A percentile compares a stretch with the other conserved stretches of the same genome.
These are phyloP conservation scores for Venustoraphidia nigricollis DNA, from an alignment of 2,888 invertebrate species.

Conservation along the genomic window DNA sequence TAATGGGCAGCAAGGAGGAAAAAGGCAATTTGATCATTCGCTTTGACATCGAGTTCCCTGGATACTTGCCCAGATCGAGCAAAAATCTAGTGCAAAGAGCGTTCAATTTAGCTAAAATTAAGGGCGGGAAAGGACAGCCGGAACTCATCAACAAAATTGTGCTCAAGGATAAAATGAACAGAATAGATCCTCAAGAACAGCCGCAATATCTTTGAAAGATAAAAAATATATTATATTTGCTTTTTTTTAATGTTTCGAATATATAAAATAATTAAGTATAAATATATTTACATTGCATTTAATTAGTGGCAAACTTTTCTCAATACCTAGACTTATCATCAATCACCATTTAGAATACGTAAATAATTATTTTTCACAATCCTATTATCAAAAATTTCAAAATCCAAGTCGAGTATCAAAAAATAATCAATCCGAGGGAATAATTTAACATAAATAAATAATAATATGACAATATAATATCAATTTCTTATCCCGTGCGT, in stretches of 20 bases:
- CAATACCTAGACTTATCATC: no score
- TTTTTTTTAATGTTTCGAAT: no score
- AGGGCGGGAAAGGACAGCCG: slow-evolving; percentile 20
- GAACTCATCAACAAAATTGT: slow-evolving; percentile 28
- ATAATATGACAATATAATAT: slow-evolving; percentile 9
- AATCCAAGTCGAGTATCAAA: no score
- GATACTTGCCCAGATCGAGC: slow-evolving; percentile 32
- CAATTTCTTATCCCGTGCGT: slow-evolving; percentile 47
- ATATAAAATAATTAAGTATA: no score
- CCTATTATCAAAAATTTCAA: no score
- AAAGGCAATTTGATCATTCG: slow-evolving; percentile 54
- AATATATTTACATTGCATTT: no score
- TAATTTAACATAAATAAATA: no score
- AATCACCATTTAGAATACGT: no score
- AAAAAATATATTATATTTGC: no score
- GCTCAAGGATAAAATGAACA: slow-evolving; percentile 27
- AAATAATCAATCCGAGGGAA: no score
- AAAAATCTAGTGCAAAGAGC: slow-evolving; percentile 25
- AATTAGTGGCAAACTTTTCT: no score
- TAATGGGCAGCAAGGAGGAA: slow-evolving; percentile 40
- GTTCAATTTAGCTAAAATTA: slow-evolving; percentile 24
- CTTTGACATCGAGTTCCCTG: slow-evolving; percentile 44
- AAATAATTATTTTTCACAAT: no score
- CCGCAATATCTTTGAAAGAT: slow-evolving; percentile 11
- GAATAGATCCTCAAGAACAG: slow-evolving; percentile 26